These are phyloP conservation scores for Danaus chrysippus DNA, from an alignment of 2,888 invertebrate genomes.

Conservation along the genomic window DNA sequence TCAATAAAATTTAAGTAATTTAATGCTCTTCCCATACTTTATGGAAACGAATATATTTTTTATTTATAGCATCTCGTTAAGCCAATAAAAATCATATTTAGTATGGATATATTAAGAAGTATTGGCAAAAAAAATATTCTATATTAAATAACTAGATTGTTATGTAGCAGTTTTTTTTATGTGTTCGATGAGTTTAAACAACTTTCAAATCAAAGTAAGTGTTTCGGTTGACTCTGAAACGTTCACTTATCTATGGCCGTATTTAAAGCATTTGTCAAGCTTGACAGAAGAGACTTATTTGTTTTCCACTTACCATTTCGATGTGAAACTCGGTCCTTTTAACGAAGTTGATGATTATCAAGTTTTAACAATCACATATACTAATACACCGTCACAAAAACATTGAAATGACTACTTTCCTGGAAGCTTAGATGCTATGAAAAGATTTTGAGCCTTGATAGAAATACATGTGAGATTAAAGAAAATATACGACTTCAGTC, in stretches of 20 bases:
- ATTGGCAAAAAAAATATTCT: no score
- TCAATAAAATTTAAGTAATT: conserved; percentile 22
- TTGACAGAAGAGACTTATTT: conserved; percentile 49
- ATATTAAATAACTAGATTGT: no score
- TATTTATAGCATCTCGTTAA: background rate
- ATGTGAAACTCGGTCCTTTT: conserved; percentile 44
- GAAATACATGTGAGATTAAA: no score
- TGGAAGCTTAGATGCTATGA: conserved; percentile 9
- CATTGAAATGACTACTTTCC: conserved; percentile 24
- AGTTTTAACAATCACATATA: conserved; percentile 51
- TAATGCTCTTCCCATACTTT: conserved; percentile 16
- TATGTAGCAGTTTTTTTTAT: no score
- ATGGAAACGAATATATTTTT: background rate
- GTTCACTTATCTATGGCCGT: background rate
- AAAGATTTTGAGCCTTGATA: background rate
- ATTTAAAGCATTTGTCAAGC: conserved; percentile 32
- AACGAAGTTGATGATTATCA: conserved; percentile 51
- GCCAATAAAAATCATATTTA: background rate
- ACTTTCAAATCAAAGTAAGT: no score
- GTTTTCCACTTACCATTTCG: conserved; percentile 53
- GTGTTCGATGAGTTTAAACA: no score
- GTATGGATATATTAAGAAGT: background rate
- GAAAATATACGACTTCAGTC: no score
- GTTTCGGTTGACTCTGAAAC: background rate
- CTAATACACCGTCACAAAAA: conserved; percentile 42